Evolutionary conservation across 2,888 invertebrate genomes (phyloP), one percentile per base, ranked within the genome.

Genomic region (Noctua comes): DNA sequence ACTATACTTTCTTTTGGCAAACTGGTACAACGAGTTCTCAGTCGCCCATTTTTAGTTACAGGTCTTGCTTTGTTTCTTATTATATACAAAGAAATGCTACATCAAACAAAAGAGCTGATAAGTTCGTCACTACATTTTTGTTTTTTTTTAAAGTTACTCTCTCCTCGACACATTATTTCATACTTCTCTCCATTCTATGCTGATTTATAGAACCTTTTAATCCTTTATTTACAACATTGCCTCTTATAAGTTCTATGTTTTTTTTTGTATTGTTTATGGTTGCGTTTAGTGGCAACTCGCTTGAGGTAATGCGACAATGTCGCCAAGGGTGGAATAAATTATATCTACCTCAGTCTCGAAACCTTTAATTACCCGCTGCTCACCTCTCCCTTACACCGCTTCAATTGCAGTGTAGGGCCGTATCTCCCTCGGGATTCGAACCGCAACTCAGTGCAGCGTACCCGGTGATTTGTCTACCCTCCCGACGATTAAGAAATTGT

Each of bases 401-500:
- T 54, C 89, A 90, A 87, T 79, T 91, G 91, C 91, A 89, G 89
- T 88, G 88, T 84, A 90, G 92, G 93, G 92, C 91, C 89, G 91
- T 65, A 59, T 80, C 86, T 93, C 95, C 93, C 94, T 66, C 64
- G 93, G 90, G 95, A 90, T 84, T 86, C 85, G 87, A 87, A 92
- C 93, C 92, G 90, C 95, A 94, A 91, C 93, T 93, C 94, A 91
- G 87, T 94, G 94, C 93, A 94, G 90, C 90, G 90, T 90, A 91
- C 90, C 90, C 92, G 94, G 95, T 94, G 95, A 96, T 96, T 95
- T 94, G 96, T 96, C 94, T 89, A 91, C 92, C 93, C 92, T 91
- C 90, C 88, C 90, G 91, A 85, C 95, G 94, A 95, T 95, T 96
- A 96, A 95, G 95, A 94, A 94, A 95, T 95, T 90, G 93, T 92